These are phyloP conservation scores for Daubentonia madagascariensis DNA, from an alignment of 2,113 vertebrate species.

Conservation along the genomic window DNA sequence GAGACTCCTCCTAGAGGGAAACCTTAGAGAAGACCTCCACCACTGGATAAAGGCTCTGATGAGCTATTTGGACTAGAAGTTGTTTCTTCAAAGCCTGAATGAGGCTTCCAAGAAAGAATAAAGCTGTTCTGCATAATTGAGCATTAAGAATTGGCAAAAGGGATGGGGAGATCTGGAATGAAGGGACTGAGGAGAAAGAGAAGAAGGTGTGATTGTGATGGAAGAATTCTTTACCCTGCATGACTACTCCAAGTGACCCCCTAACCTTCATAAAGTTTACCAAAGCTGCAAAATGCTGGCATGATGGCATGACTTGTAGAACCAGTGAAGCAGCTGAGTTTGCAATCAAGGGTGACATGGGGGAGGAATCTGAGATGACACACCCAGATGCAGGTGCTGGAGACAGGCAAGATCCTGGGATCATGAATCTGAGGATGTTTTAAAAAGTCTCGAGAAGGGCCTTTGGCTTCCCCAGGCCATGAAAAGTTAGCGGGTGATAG, in stretches of 20 bases:
- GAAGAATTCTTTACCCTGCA: not conserved
- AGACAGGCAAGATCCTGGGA: not conserved
- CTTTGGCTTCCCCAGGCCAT: not conserved
- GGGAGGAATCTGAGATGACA: not conserved
- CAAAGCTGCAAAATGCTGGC: not conserved
- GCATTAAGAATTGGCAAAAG: not conserved
- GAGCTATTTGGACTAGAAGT: not conserved
- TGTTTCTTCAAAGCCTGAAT: not conserved
- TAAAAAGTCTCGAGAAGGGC: not conserved
- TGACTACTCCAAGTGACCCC: not conserved
- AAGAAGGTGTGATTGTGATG: not conserved
- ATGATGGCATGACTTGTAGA: not conserved
- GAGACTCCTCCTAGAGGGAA: not conserved
- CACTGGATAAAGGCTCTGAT: not conserved
- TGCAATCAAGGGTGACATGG: not conserved
- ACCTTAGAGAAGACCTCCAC: not conserved
- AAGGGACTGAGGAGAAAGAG: not conserved
- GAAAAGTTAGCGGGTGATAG: not conserved
- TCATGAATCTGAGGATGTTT: not conserved
- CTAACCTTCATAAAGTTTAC: not conserved
- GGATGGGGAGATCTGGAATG: not conserved
- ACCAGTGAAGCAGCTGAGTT: not conserved
- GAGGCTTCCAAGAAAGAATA: not conserved
- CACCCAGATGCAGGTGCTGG: not conserved
- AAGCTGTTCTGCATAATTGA: not conserved